These are phyloP conservation scores for Lepidurus arcticus DNA, from an alignment of 1,140 invertebrate genomes.

Conservation along the genomic window DNA sequence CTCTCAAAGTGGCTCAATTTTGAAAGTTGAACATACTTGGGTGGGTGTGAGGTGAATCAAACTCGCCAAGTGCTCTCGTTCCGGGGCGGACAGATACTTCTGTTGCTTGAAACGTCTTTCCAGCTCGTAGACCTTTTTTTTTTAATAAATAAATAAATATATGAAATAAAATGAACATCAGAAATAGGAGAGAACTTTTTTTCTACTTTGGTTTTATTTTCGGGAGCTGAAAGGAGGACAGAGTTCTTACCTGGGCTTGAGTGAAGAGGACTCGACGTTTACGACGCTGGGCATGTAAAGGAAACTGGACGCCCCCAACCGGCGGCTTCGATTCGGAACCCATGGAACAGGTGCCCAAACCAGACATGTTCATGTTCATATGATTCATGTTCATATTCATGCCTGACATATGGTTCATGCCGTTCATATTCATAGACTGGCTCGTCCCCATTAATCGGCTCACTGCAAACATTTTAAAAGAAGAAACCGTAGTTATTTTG, in stretches of 20 bases:
- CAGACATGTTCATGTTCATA: conserved; percentile 68
- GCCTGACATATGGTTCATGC: conserved; percentile 68
- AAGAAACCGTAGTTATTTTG: neutral
- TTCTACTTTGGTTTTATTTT: conserved; percentile 20
- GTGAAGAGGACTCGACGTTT: conserved; percentile 50
- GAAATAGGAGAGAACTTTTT: conserved; percentile 10
- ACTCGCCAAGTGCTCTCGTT: conserved; percentile 61
- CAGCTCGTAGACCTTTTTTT: conserved; percentile 81
- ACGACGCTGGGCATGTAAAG: conserved; percentile 65
- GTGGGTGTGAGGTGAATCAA: conserved; percentile 53
- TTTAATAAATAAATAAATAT: conserved; percentile 15
- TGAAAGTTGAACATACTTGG: conserved; percentile 51
- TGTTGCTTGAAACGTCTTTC: conserved; percentile 87
- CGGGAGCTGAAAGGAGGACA: conserved; percentile 1
- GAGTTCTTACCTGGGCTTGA: conserved; percentile 46
- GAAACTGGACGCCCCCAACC: conserved; percentile 73
- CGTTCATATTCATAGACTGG: conserved; percentile 57
- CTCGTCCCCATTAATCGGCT: conserved; percentile 80
- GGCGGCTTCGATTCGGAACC: conserved; percentile 61
- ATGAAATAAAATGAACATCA: conserved; percentile 21
- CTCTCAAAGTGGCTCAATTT: neutral
- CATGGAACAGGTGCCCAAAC: conserved; percentile 61
- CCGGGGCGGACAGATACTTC: conserved; percentile 63
- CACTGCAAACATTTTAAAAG: conserved; percentile 53
- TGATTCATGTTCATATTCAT: conserved; percentile 54